Evolutionary conservation across 2,113 vertebrate species (phyloP), one percentile per base, ranked within the genome.

Genomic region (Alethe diademata): DNA sequence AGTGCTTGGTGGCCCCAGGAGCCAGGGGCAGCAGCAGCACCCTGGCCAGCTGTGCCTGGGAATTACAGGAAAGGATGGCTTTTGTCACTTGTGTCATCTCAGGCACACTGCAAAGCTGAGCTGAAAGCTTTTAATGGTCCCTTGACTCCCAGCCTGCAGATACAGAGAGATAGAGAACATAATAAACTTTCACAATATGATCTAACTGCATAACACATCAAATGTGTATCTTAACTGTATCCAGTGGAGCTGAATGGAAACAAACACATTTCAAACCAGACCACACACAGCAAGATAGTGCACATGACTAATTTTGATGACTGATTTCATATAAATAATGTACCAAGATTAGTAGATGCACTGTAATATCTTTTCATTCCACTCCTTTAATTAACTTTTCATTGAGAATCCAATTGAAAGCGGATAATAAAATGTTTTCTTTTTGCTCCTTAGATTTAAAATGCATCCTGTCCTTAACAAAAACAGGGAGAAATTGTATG

Each of bases 241-340:
- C 92, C 95, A 90, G 69, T 7, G 28, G 92, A 78, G 86, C 86
- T 74, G 82, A 94, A 51, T 69, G 71, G 94, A 96, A 96, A 95
- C 81, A 94, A 95, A 92, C 81, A 78, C 81, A 58, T 86, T 88
- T 92, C 91, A 88, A 72, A 84, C 67, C 67, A 90, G 97, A 95
- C 97, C 97, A 97, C 97, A 97, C 97, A 96, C 94, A 91, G 95
- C 78, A 82, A 92, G 96, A 97, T 97, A 96, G 92, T 43, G 64
- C 91, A 87, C 86, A 95, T 96, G 97, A 97, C 95, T 97, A 97
- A 97, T 93, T 96, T 83, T 84, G 95, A 97, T 96, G 95, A 92
- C 88, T 96, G 88, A 95, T 97, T 95, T 96, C 80, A 82, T 65
- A 95, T 86, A 95, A 97, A 93, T 96, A 96, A 94, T 82, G 67